Conservation (phyloP, 2,113 vertebrate species). For the Microcebus murinus region DNA sequence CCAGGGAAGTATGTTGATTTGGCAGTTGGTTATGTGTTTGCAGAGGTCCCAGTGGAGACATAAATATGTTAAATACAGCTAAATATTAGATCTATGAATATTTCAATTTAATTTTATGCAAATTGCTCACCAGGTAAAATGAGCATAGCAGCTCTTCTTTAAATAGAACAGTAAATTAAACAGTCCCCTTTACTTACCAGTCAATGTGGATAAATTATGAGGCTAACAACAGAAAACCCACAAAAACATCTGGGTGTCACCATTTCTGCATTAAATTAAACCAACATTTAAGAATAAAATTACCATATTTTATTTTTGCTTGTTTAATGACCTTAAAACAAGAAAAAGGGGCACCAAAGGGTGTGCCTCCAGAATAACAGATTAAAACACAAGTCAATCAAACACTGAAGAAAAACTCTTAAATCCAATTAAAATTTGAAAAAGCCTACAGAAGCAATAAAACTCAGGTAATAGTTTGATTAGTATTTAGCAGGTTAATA, state of each 20-base stretch:
- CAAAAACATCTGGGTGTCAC: background rate
- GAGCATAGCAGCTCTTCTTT: background rate
- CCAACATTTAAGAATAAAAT: background rate
- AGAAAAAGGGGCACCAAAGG: background rate
- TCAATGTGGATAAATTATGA: background rate
- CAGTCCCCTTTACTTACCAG: background rate
- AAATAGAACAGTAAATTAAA: background rate
- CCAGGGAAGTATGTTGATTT: background rate
- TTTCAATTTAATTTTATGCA: background rate
- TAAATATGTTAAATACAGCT: background rate
- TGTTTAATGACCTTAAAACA: background rate
- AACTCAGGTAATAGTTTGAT: background rate
- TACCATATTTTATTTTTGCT: background rate
- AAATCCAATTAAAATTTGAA: background rate
- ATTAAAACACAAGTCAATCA: background rate
- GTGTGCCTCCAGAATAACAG: background rate
- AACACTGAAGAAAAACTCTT: background rate
- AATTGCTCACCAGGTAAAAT: background rate
- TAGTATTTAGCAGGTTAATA: background rate
- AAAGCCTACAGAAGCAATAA: background rate
- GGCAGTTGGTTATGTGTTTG: background rate
- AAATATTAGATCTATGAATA: background rate
- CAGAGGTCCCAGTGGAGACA: background rate
- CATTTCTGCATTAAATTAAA: constrained; percentile 12
- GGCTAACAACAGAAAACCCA: background rate